Conservation (phyloP, 2,113 vertebrate genomes). For the Sorex fumeus region DNA sequence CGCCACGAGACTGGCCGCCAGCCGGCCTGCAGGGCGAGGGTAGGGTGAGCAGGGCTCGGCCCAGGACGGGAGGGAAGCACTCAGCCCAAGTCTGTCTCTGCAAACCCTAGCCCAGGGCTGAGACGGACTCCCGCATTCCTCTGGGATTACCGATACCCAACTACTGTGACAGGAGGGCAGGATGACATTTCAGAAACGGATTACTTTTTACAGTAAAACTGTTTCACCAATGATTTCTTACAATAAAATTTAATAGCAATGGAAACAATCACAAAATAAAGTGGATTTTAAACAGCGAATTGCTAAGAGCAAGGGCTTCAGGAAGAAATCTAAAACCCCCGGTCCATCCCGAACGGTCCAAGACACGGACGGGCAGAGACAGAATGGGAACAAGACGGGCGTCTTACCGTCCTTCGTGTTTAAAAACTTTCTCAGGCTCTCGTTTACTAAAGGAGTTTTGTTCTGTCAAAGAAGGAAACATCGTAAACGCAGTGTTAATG, state of each 20-base stretch:
- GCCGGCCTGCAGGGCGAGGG: conserved; percentile 89
- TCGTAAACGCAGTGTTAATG: conserved; percentile 18
- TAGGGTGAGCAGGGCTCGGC: background rate
- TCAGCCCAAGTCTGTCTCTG: too few relatives aligned
- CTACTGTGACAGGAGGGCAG: too few relatives aligned
- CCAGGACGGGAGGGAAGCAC: too few relatives aligned
- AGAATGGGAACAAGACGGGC: conserved; percentile 53
- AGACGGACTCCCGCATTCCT: background rate
- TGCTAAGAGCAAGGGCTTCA: background rate
- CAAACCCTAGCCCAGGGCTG: too few relatives aligned
- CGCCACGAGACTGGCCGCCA: conserved; percentile 94
- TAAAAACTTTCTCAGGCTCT: conserved; percentile 95
- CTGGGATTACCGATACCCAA: background rate
- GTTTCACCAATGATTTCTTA: background rate
- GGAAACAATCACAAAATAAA: background rate
- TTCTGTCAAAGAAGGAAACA: conserved; percentile 90
- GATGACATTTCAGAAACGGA: too few relatives aligned
- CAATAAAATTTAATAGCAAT: background rate
- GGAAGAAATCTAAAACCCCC: background rate
- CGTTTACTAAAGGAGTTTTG: conserved; percentile 95
- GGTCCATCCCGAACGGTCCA: background rate
- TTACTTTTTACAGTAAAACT: background rate
- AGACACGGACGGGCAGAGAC: conserved; percentile 4
- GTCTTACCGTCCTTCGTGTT: conserved; percentile 94
- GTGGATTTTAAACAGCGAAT: background rate